Percentiles rank a stretch among this genome's conserved stretches.
phyloP scores from a whole-genome alignment of 2,888 invertebrate genomes.

The Plagodis pulveraria region DNA sequence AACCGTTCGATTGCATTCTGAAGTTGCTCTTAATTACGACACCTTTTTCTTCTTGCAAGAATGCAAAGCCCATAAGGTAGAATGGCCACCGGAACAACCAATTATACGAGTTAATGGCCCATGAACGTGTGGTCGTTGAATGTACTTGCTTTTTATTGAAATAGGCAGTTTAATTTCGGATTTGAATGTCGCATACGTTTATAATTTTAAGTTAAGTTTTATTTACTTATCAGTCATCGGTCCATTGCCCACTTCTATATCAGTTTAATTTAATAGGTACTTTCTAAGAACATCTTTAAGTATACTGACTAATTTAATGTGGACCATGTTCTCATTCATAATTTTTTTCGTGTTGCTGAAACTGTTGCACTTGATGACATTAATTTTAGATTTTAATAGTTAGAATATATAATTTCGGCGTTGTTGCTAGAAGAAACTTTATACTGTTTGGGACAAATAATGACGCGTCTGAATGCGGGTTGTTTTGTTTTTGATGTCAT shows the following conservation, averaged over 20 bases:
- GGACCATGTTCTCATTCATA: too few relatives aligned
- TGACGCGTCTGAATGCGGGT: not conserved
- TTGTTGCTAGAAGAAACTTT: too few relatives aligned
- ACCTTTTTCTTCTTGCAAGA: slow-evolving; percentile 24
- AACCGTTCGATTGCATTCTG: too few relatives aligned
- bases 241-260: too few relatives aligned
- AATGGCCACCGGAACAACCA: slow-evolving; percentile 36
- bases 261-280: too few relatives aligned
- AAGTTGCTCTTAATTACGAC: not conserved
- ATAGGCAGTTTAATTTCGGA: slow-evolving; percentile 15
- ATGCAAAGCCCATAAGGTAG: slow-evolving; percentile 45
- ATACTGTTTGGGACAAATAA: too few relatives aligned
- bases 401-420: too few relatives aligned
- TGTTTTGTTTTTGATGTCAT: not conserved
- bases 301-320: too few relatives aligned
- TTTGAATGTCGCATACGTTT: slow-evolving; percentile 10
- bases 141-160: slow-evolving; percentile 16
- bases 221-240: not conserved
- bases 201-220: not conserved
- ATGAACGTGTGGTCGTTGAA: slow-evolving; percentile 5
- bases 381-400: too few relatives aligned
- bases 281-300: too few relatives aligned
- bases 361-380: too few relatives aligned
- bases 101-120: slow-evolving; percentile 35
- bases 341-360: too few relatives aligned